phyloP scores from a whole-genome alignment of 2,797 vertebrate species.

The Hypotaenidia okinawae region DNA sequence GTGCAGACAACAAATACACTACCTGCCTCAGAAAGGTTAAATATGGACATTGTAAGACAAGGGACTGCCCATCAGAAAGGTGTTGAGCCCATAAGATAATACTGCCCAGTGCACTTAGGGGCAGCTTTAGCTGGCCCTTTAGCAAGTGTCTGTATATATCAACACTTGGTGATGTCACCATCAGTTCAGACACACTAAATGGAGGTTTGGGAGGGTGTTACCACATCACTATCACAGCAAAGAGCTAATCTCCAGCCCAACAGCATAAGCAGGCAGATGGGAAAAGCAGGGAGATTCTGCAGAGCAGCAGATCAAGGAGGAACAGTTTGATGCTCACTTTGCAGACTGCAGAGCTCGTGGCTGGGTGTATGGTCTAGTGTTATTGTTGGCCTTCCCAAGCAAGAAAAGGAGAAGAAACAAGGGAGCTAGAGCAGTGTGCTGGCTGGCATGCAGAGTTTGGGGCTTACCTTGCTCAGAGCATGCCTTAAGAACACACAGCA shows the following conservation, averaged over 20 bases:
- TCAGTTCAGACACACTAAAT: neutral
- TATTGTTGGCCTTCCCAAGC: neutral
- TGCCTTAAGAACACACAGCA: neutral
- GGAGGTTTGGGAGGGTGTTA: neutral
- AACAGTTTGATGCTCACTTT: neutral
- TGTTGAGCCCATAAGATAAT: neutral
- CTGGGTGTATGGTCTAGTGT: neutral
- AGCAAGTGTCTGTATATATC: neutral
- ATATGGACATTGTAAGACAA: neutral
- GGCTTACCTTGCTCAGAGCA: rapidly evolving
- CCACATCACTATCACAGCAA: neutral
- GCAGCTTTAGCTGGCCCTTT: neutral
- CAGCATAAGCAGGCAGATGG: neutral
- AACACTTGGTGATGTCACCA: neutral
- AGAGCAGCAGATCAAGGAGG: neutral
- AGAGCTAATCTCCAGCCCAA: neutral
- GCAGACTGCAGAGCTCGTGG: neutral
- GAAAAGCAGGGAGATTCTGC: neutral
- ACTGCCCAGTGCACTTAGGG: neutral
- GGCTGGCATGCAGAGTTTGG: rapidly evolving
- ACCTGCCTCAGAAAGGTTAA: neutral
- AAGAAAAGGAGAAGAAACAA: neutral
- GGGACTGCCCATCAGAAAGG: neutral
- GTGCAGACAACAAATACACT: neutral
- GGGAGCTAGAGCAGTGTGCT: neutral